phyloP scores from a whole-genome alignment of 2,888 invertebrate species.

The Anoplius nigerrimus region DNA sequence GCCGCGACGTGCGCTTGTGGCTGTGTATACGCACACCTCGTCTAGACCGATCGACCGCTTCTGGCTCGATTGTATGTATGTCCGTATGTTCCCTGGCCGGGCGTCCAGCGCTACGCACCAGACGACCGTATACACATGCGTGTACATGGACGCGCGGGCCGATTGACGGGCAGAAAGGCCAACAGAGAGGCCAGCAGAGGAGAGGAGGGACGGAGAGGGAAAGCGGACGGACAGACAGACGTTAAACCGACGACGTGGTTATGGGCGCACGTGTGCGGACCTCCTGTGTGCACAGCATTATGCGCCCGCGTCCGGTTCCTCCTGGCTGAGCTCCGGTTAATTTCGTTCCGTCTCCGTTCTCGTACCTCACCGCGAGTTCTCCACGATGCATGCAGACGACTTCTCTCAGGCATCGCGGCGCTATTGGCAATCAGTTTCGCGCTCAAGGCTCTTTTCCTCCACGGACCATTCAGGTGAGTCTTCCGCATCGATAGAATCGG shows the following conservation, averaged over 20 bases:
- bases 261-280: slow-evolving; percentile 38
- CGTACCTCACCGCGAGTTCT: background rate
- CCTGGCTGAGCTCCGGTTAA: slow-evolving; percentile 48
- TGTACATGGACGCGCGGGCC: slow-evolving; percentile 25
- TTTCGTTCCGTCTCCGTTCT: slow-evolving; percentile 33
- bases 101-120: slow-evolving; percentile 2
- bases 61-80: slow-evolving; percentile 43
- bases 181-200: slow-evolving; percentile 14
- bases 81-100: slow-evolving; percentile 43
- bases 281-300: slow-evolving; percentile 53
- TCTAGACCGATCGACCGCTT: slow-evolving; percentile 68
- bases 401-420: too few relatives aligned
- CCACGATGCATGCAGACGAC: too few relatives aligned
- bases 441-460: too few relatives aligned
- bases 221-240: slow-evolving; percentile 34
- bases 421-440: too few relatives aligned
- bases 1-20: slow-evolving; percentile 43
- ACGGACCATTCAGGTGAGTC: too few relatives aligned
- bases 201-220: slow-evolving; percentile 15
- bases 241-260: slow-evolving; percentile 51
- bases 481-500: too few relatives aligned
- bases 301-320: slow-evolving; percentile 50
- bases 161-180: background rate
- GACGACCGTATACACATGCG: background rate
- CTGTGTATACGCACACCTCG: slow-evolving; percentile 54